Percentiles rank a stretch among this genome's conserved stretches.
Evolutionary conservation across 2,888 invertebrate species (phyloP).

Genomic region (Xestia ashworthii): DNA sequence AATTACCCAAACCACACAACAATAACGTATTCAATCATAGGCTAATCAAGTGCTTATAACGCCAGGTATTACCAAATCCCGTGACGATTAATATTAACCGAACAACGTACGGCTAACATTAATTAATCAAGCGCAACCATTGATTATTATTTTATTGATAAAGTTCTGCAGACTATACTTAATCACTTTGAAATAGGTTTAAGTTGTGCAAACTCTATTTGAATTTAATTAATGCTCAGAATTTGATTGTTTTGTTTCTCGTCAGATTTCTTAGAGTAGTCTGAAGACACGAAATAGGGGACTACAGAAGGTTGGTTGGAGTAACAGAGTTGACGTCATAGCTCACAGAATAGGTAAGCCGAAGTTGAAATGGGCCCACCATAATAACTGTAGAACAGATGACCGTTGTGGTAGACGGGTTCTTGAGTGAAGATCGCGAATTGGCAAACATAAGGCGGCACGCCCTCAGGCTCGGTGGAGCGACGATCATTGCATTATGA

Average conservation of each 20-base stretch:
- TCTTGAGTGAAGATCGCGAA: too few relatives aligned
- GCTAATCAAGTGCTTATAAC: slow-evolving; percentile 28
- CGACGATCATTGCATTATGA: too few relatives aligned
- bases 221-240: slow-evolving; percentile 27
- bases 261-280: background rate
- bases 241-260: slow-evolving; percentile 29
- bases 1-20: slow-evolving; percentile 14
- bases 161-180: slow-evolving; percentile 31
- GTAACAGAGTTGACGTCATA: too few relatives aligned
- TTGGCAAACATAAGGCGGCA: too few relatives aligned
- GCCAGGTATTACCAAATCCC: slow-evolving; percentile 3
- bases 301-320: background rate
- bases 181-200: slow-evolving; percentile 40
- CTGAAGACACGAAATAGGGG: background rate
- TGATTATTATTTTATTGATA: slow-evolving; percentile 44
- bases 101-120: background rate
- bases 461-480: too few relatives aligned
- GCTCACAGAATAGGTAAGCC: too few relatives aligned
- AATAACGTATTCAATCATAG: slow-evolving; percentile 28
- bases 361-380: too few relatives aligned
- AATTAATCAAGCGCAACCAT: slow-evolving; percentile 27
- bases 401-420: too few relatives aligned
- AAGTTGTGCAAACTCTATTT: slow-evolving; percentile 23
- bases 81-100: background rate
- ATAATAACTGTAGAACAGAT: too few relatives aligned